A percentile compares a stretch with the other conserved stretches of the same genome.
Conservation (phyloP, 2,797 vertebrate species). For the Pseudotriccus pelzelni region DNA sequence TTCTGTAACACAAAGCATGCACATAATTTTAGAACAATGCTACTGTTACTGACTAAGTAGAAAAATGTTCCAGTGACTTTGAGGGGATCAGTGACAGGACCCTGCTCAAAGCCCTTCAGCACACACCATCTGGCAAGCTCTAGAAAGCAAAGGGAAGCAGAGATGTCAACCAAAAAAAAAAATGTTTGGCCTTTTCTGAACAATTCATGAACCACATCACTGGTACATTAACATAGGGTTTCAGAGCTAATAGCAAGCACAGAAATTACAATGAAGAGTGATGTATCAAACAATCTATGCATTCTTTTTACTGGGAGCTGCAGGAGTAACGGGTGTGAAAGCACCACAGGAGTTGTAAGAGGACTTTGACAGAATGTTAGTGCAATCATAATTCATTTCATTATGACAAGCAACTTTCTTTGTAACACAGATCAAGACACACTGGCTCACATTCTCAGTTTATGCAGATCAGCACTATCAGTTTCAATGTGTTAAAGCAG, state of each 20-base stretch:
- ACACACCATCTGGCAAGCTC: not conserved
- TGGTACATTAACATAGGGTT: not conserved
- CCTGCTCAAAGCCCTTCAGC: not conserved
- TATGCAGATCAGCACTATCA: not conserved
- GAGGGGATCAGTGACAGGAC: not conserved
- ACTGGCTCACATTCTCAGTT: not conserved
- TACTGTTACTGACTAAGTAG: not conserved
- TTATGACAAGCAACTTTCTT: not conserved
- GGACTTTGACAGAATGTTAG: not conserved
- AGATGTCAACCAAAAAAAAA: not conserved
- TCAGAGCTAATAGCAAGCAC: not conserved
- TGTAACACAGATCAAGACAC: not conserved
- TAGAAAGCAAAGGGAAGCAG: not conserved
- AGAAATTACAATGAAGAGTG: not conserved
- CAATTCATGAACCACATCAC: not conserved
- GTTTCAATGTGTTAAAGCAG: not conserved
- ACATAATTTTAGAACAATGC: not conserved
- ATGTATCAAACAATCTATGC: rapidly evolving
- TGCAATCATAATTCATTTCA: not conserved
- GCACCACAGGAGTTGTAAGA: not conserved
- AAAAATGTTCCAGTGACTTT: not conserved
- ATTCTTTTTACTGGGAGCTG: not conserved
- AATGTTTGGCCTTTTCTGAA: not conserved
- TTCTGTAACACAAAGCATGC: not conserved
- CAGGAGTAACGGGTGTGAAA: not conserved